Percentiles rank a stretch among this genome's conserved stretches.
Conservation (phyloP, 2,113 vertebrate genomes). For the Xiphophorus maculatus region DNA sequence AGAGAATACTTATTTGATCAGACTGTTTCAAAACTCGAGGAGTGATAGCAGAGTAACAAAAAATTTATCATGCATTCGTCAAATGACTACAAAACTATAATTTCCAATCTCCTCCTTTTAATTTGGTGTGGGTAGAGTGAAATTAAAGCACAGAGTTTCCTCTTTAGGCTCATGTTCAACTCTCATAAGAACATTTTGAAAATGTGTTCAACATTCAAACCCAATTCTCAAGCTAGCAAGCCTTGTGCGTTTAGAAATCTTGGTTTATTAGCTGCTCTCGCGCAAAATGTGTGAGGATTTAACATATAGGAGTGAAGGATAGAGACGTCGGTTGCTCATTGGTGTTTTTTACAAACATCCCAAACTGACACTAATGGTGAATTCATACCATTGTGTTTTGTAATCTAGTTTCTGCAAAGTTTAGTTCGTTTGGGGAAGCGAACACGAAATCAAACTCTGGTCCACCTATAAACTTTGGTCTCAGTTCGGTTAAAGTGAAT, state of each 20-base stretch:
- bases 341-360: not conserved
- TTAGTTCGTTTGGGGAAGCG: too few relatives aligned
- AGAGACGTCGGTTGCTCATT: too few relatives aligned
- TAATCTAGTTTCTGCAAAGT: too few relatives aligned
- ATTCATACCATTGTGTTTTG: too few relatives aligned
- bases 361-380: not conserved
- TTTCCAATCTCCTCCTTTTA: not conserved
- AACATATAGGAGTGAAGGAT: too few relatives aligned
- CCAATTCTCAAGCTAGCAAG: not conserved
- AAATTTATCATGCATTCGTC: not conserved
- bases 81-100: not conserved
- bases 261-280: not conserved
- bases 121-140: not conserved
- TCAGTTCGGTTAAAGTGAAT: too few relatives aligned
- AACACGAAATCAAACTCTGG: too few relatives aligned
- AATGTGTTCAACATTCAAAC: not conserved
- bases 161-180: too few relatives aligned
- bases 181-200: too few relatives aligned
- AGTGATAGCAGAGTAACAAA: not conserved
- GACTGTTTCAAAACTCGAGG: not conserved
- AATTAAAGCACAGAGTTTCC: not conserved
- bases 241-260: not conserved
- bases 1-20: not conserved
- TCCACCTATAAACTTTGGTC: too few relatives aligned
- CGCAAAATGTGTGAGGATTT: not conserved